These are phyloP conservation scores for Myiagra hebetior DNA, from an alignment of 2,113 vertebrate genomes.

Conservation along the genomic window DNA sequence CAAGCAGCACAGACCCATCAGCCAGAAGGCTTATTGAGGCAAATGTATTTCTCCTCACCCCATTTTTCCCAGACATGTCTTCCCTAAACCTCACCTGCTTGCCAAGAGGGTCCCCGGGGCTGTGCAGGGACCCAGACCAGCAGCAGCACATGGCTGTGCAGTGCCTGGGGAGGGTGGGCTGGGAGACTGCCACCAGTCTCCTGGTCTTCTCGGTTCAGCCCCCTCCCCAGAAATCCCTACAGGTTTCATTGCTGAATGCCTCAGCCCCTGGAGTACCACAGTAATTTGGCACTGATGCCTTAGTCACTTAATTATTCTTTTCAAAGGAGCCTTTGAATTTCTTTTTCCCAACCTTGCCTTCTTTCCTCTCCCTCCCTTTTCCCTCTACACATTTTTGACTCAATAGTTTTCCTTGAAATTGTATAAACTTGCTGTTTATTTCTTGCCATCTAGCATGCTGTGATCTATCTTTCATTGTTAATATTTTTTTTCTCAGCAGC, in stretches of 20 bases:
- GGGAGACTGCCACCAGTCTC: background rate
- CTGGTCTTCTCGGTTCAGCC: accelerated
- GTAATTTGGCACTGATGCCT: constrained; percentile 19
- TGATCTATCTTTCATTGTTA: constrained; percentile 62
- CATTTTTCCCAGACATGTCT: background rate
- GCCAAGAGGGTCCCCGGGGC: accelerated
- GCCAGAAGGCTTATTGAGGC: accelerated
- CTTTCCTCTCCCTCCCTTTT: constrained; percentile 5
- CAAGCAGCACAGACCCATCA: background rate
- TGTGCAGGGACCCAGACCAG: background rate
- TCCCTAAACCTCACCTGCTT: background rate
- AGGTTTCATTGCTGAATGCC: background rate
- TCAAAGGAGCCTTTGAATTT: constrained; percentile 13
- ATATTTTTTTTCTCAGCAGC: constrained; percentile 40
- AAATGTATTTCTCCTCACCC: background rate
- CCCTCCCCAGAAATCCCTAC: background rate
- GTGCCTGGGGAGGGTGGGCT: background rate
- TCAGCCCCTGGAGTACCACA: background rate
- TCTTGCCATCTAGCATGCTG: constrained; percentile 37
- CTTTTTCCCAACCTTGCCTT: background rate
- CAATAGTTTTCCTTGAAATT: constrained; percentile 53
- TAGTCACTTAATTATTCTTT: constrained; percentile 54
- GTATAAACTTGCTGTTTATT: constrained; percentile 65
- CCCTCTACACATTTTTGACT: constrained; percentile 33
- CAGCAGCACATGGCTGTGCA: accelerated